Evolutionary conservation across 92 coral and sea anemone genomes (phyloP).

Genomic region (Hydrozoanthus gracilis): DNA sequence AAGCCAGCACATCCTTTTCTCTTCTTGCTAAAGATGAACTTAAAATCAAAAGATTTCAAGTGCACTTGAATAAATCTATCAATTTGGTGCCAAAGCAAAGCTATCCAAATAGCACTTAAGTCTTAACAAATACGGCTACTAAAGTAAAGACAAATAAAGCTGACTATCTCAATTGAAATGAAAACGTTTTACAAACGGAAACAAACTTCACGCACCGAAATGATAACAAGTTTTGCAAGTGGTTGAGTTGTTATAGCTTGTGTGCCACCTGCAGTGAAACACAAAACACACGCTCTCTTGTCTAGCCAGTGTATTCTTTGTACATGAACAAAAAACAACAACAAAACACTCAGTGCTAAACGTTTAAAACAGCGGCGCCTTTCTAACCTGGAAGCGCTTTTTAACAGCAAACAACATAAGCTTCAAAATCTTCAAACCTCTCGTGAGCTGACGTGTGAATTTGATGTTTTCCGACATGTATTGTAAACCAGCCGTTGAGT

Average conservation of each 20-base stretch:
- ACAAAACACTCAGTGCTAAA: no score
- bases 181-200: background rate
- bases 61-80: background rate
- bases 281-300: no score
- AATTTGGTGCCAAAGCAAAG: background rate
- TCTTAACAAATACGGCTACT: background rate
- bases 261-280: no score
- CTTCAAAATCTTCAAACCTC: constrained; percentile 60
- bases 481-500: constrained; percentile 78
- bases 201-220: no score
- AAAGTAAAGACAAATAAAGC: background rate
- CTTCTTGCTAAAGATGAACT: background rate
- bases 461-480: constrained; percentile 79
- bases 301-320: no score
- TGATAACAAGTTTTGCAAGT: no score
- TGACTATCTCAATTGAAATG: background rate
- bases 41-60: background rate
- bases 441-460: constrained; percentile 73
- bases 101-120: background rate
- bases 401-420: background rate
- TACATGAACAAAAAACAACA: no score
- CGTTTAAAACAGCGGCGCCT: background rate
- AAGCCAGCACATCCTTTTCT: background rate
- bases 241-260: no score
- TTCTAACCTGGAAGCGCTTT: background rate